Evolutionary conservation across 1,140 invertebrate species (phyloP), one percentile per base, ranked within the genome.

Genomic region (Idris sp.): DNA sequence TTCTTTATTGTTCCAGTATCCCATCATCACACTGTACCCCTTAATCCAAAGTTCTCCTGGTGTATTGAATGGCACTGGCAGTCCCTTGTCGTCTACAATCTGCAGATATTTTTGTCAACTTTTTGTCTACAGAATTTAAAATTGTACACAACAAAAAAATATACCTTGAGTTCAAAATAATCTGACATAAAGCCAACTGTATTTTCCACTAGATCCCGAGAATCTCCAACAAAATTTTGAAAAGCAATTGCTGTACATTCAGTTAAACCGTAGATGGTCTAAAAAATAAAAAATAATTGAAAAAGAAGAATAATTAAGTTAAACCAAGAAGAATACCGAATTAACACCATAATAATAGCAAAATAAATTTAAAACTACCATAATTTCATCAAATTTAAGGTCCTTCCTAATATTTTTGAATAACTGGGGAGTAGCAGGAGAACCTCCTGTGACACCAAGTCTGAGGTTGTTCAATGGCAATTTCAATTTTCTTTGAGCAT

Each of bases 211-310:
- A 91, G 85, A 5, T 93, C 90, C 1, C 89, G 81, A n/a, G 88
- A 81, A 71, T 97, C 95, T 6, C 90, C 88, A 0, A 88, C 83
- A 1, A 90, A 68, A 0, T 91, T 90, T 79, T 94, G 91, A 79
- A 94, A 95, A 16, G 89, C 87, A 0, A 92, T 89, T 0, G 93
- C 94, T 33, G 95, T 95, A 0, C 91, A 91, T 88, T 99, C 97
- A 0, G 97, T 97, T 76, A 96, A 87, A 0, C 97, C 97, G 79
- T 96, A 99, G 16, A 95, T 89, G 38, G 92, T 92, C 93, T 96
- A 82, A 58, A 88, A 85, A 71, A 13, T n/a, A 44, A 53, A 26
- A 4, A 48, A 36, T 14, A 18, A 38, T 18, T 38, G 30, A 22
- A 6, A 4, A 22, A 22, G 6, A 4, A 22, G 19, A 22, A 22